Evolutionary conservation across 2,888 invertebrate species (phyloP).

Genomic region (Drosophila atripex): DNA sequence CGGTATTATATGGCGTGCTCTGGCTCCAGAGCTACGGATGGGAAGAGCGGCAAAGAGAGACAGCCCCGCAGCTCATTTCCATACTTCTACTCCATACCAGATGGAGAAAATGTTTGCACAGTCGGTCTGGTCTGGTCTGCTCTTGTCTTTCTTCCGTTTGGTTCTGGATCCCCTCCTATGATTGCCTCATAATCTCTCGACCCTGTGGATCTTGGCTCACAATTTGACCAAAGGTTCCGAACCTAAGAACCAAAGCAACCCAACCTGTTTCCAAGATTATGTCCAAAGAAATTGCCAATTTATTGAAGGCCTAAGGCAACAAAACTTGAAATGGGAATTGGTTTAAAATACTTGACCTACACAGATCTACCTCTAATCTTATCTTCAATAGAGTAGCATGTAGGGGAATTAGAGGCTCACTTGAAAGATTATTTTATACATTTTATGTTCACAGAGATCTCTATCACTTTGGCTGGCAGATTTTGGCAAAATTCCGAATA

Average conservation of each 20-base stretch:
- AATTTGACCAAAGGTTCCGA: constrained; percentile 2
- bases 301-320: background rate
- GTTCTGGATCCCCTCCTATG: background rate
- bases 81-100: constrained; percentile 19
- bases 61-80: constrained; percentile 29
- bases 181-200: constrained; percentile 6
- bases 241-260: background rate
- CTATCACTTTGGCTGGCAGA: background rate
- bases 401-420: too few species aligned
- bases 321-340: background rate
- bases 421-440: too few species aligned
- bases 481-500: background rate
- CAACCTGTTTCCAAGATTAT: background rate
- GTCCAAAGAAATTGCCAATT: background rate
- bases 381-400: too few species aligned
- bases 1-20: constrained; percentile 58
- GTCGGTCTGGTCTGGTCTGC: constrained; percentile 14
- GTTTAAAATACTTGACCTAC: background rate
- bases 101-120: constrained; percentile 44
- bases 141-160: constrained; percentile 6
- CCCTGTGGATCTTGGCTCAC: background rate
- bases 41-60: constrained; percentile 18
- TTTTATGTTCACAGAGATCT: too few species aligned
- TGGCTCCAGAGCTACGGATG: constrained; percentile 7
- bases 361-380: background rate